These are phyloP conservation scores for Scaptodrosophila latifasciaeformis DNA, from an alignment of 2,888 invertebrate species.

Conservation along the genomic window DNA sequence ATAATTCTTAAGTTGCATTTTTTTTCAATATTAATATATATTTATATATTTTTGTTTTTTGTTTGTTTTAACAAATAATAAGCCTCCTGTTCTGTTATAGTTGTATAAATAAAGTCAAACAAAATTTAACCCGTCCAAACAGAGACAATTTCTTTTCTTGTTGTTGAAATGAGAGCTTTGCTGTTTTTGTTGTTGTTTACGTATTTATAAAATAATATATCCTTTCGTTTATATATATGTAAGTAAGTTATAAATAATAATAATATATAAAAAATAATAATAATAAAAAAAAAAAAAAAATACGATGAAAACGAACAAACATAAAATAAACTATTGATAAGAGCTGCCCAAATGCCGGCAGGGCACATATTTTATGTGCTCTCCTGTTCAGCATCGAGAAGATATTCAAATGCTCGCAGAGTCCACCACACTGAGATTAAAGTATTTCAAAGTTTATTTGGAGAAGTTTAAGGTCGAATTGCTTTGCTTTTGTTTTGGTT, in stretches of 20 bases:
- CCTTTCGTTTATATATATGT: conserved; percentile 4
- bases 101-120: conserved; percentile 9
- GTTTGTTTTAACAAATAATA: conserved; percentile 16
- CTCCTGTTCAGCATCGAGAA: conserved; percentile 12
- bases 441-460: neutral
- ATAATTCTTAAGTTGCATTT: too few relatives aligned
- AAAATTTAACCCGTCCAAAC: too few relatives aligned
- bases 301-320: conserved; percentile 2
- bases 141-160: too few relatives aligned
- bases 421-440: conserved; percentile 24
- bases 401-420: conserved; percentile 45
- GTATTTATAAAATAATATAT: conserved; percentile 21
- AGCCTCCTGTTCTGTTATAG: conserved; percentile 4
- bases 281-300: conserved; percentile 29
- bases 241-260: neutral
- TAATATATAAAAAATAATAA: neutral
- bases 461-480: neutral
- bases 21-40: neutral
- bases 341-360: conserved; percentile 20
- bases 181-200: too few relatives aligned
- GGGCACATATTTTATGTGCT: conserved; percentile 15
- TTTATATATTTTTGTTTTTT: conserved; percentile 2
- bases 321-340: neutral
- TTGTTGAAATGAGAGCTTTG: too few relatives aligned
- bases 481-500: too few relatives aligned